Evolutionary conservation across 2,113 vertebrate genomes (phyloP).

Genomic region (Petaurus breviceps): DNA sequence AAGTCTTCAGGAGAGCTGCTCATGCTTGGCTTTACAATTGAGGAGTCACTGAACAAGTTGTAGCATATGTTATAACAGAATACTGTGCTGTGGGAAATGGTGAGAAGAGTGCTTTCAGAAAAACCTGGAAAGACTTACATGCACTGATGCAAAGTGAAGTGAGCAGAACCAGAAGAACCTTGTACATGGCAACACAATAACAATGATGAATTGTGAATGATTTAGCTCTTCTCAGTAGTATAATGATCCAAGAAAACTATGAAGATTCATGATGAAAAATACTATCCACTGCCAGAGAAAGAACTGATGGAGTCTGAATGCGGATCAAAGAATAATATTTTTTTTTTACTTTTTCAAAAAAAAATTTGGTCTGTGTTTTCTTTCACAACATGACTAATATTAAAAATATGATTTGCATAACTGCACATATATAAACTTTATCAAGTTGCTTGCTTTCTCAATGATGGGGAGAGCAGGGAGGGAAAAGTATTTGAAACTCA

Average conservation of each 20-base stretch:
- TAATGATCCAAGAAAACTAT: background rate
- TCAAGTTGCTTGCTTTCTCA: background rate
- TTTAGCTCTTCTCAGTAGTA: background rate
- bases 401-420: background rate
- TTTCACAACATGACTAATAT: background rate
- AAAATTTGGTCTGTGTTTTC: too few relatives aligned
- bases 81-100: background rate
- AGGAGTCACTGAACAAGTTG: background rate
- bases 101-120: background rate
- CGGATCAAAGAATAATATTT: background rate
- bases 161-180: too few relatives aligned
- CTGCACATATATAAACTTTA: background rate
- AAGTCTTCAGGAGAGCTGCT: too few relatives aligned
- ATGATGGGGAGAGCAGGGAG: background rate
- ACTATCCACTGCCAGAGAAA: background rate
- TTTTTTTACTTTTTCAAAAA: background rate
- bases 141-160: too few relatives aligned
- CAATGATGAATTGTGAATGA: background rate
- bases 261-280: background rate
- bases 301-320: background rate
- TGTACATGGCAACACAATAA: too few relatives aligned
- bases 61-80: background rate
- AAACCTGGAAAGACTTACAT: too few relatives aligned
- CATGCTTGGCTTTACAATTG: too few relatives aligned
- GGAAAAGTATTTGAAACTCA: background rate